These are phyloP conservation scores for Oxyura jamaicensis DNA, from an alignment of 2,113 vertebrate genomes.

Conservation along the genomic window DNA sequence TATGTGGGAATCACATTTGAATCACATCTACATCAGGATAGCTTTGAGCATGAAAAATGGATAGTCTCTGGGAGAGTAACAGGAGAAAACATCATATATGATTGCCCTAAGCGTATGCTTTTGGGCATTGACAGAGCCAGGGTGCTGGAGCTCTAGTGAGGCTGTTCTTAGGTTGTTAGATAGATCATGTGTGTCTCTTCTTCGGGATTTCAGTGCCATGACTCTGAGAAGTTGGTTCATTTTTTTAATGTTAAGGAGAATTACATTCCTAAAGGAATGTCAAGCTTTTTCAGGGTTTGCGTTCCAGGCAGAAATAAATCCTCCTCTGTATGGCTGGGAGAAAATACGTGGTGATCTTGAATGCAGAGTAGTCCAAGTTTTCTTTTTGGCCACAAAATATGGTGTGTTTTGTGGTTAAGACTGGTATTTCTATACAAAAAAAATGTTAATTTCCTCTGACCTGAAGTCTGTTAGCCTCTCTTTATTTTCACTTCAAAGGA, in stretches of 20 bases:
- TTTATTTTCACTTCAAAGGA: not conserved
- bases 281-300: not conserved
- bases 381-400: not conserved
- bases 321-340: not conserved
- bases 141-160: not conserved
- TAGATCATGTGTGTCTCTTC: not conserved
- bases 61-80: not conserved
- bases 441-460: not conserved
- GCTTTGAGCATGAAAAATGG: not conserved
- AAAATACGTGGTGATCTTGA: not conserved
- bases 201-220: not conserved
- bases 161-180: not conserved
- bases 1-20: not conserved
- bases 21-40: not conserved
- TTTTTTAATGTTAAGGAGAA: not conserved
- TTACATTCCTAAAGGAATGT: not conserved
- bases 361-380: not conserved
- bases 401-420: not conserved
- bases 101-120: not conserved
- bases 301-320: not conserved
- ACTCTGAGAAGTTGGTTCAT: not conserved
- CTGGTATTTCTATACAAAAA: not conserved
- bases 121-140: not conserved
- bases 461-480: not conserved
- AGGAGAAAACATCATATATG: not conserved